Percentiles rank a stretch among this genome's conserved stretches.
phyloP scores from a whole-genome alignment of 2,113 vertebrate species.

The Geothlypis trichas region DNA sequence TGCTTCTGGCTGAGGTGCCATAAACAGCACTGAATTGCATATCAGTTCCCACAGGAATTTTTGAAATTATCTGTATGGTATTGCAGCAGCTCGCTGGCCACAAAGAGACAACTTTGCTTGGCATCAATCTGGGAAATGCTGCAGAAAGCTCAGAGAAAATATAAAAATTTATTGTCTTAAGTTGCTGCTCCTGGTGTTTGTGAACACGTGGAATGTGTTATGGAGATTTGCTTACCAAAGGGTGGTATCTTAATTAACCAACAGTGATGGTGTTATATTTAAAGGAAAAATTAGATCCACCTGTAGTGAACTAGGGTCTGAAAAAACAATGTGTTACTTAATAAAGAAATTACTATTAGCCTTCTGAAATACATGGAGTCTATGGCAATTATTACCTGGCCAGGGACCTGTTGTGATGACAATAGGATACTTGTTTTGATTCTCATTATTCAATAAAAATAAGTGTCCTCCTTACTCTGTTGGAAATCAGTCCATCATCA shows the following conservation, averaged over 20 bases:
- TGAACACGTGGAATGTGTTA: not conserved
- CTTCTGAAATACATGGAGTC: not conserved
- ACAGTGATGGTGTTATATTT: not conserved
- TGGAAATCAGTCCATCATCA: not conserved
- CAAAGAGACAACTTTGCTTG: not conserved
- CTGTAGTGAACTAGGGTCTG: not conserved
- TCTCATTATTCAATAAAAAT: no score
- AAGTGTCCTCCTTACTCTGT: not conserved
- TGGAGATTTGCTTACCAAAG: not conserved
- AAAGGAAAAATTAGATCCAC: not conserved
- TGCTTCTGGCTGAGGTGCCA: not conserved
- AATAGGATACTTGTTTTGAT: not conserved
- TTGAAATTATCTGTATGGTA: not conserved
- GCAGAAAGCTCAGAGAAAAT: not conserved
- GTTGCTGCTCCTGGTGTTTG: not conserved
- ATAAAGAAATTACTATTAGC: not conserved
- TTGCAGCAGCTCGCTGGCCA: not conserved
- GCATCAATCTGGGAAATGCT: not conserved
- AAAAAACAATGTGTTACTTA: not conserved
- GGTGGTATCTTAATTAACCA: not conserved
- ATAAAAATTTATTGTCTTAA: not conserved
- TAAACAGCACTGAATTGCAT: not conserved
- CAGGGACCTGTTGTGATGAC: not conserved
- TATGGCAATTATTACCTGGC: not conserved
- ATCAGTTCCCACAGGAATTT: not conserved